These are phyloP conservation scores for Leptoteleia sp. DNA, from an alignment of 1,140 invertebrate genomes.

Conservation along the genomic window DNA sequence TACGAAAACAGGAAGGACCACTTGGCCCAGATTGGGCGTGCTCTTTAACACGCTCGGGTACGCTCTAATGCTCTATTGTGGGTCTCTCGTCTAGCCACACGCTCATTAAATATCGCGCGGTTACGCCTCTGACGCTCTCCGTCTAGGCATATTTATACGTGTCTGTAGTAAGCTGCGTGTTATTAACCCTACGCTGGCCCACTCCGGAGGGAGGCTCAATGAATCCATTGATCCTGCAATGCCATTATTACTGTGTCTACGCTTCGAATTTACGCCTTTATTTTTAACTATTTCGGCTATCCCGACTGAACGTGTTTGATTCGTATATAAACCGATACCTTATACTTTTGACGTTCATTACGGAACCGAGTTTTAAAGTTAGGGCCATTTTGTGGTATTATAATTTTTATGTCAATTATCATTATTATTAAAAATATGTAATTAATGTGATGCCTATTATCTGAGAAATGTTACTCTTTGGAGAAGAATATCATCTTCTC, in stretches of 20 bases:
- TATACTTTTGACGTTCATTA: no score
- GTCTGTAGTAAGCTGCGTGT: conserved; percentile 40
- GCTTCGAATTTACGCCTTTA: background rate
- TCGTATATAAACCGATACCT: no score
- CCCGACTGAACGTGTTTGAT: no score
- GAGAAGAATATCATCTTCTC: no score
- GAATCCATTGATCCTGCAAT: conserved; percentile 42
- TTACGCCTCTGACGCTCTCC: conserved; percentile 36
- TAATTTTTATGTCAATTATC: no score
- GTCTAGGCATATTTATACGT: conserved; percentile 54
- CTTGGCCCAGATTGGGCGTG: conserved; percentile 74
- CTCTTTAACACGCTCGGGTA: conserved; percentile 61
- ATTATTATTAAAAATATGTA: no score
- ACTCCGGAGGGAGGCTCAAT: conserved; percentile 22
- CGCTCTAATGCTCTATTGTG: conserved; percentile 51
- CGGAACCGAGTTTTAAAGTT: no score
- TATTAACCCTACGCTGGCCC: conserved; percentile 39
- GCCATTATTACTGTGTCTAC: conserved; percentile 13
- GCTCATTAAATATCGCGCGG: conserved; percentile 60
- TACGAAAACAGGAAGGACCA: conserved; percentile 76
- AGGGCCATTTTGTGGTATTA: no score
- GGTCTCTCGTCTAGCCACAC: conserved; percentile 57
- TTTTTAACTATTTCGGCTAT: conserved; percentile 4
- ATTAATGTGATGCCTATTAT: no score
- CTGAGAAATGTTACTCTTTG: no score